A percentile compares a stretch with the other conserved stretches of the same genome.
phyloP scores from a whole-genome alignment of 2,113 vertebrate species.

The Lophura nycthemera region DNA sequence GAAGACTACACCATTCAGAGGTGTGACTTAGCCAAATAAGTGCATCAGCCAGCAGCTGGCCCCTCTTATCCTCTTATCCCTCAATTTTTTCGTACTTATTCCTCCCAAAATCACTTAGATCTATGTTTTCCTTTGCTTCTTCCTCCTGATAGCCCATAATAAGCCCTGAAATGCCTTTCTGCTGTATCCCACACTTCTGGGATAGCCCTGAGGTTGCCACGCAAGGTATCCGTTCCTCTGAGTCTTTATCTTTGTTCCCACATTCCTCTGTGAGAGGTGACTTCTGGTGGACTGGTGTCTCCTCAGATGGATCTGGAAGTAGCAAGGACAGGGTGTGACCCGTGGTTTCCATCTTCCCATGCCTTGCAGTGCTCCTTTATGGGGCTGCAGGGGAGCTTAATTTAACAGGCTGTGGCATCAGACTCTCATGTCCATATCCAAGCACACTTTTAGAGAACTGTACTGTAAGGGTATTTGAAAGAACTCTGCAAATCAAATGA shows the following conservation, averaged over 20 bases:
- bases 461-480: neutral
- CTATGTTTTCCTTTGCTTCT: neutral
- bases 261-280: neutral
- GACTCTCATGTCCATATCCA: neutral
- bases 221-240: neutral
- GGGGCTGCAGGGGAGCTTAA: neutral
- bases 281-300: neutral
- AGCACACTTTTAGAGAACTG: neutral
- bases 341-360: neutral
- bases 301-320: neutral
- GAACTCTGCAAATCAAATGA: neutral
- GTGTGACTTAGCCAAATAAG: neutral
- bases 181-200: neutral
- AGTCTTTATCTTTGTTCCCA: neutral
- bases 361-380: neutral
- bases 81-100: neutral
- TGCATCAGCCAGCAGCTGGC: neutral
- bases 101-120: neutral
- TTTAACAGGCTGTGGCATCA: neutral
- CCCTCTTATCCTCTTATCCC: neutral
- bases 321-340: neutral
- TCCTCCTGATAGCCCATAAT: neutral
- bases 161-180: neutral
- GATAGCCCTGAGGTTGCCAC: fast-evolving
- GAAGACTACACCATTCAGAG: neutral